Conservation (phyloP, 2,797 vertebrate genomes). For the Chloroceryle amazona region DNA sequence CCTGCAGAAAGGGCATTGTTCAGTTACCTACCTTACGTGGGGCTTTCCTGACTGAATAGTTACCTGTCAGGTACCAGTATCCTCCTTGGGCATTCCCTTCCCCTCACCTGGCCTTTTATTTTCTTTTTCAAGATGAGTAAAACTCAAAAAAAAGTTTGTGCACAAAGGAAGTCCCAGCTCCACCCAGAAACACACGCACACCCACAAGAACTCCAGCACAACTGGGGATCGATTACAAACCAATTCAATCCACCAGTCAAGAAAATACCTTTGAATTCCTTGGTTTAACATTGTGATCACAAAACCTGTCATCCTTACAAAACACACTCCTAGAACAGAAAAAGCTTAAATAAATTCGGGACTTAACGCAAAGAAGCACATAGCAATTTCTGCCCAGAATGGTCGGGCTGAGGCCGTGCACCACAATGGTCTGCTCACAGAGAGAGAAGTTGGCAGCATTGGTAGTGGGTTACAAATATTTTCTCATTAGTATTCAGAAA, state of each 20-base stretch:
- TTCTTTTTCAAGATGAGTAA: neutral
- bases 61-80: neutral
- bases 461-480: neutral
- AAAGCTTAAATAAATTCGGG: neutral
- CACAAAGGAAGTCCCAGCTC: neutral
- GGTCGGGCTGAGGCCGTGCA: neutral
- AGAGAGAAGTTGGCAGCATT: neutral
- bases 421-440: neutral
- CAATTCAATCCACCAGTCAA: neutral
- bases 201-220: neutral
- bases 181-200: neutral
- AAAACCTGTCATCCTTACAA: neutral
- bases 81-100: neutral
- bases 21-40: neutral
- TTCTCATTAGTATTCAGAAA: neutral
- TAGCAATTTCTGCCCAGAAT: neutral
- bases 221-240: neutral
- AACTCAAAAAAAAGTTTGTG: neutral
- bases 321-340: neutral
- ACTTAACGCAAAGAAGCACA: neutral
- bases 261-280: neutral
- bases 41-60: neutral
- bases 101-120: neutral
- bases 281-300: neutral
- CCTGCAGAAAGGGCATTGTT: neutral